phyloP scores from a whole-genome alignment of 64 coral and sea anemone species.

The Dendronephthya gigantea region DNA sequence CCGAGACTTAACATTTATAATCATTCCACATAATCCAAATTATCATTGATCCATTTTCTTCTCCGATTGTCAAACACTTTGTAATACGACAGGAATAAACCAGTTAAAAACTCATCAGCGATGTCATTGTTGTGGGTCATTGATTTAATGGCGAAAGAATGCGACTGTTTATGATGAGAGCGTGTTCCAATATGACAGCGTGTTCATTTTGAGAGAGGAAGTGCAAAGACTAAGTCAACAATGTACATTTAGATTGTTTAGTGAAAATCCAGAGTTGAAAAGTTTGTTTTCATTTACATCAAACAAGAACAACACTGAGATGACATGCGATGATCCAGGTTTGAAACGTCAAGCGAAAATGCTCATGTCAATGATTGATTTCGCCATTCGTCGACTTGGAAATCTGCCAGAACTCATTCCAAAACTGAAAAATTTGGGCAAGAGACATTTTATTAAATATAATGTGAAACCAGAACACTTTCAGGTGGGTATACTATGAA shows the following conservation, averaged over 20 bases:
- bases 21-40: no score
- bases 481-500: background rate
- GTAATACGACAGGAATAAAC: no score
- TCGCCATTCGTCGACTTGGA: background rate
- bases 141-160: no score
- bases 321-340: background rate
- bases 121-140: no score
- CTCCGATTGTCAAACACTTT: no score
- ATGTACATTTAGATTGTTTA: background rate
- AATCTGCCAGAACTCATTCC: background rate
- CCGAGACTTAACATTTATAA: no score
- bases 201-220: no score
- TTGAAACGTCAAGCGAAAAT: background rate
- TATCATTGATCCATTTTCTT: no score
- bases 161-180: no score
- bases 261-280: background rate
- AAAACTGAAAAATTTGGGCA: background rate
- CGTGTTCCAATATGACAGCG: no score
- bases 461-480: background rate
- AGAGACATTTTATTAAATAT: background rate
- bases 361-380: slow-evolving; percentile 12
- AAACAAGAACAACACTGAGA: background rate
- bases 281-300: slow-evolving; percentile 9
- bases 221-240: no score
- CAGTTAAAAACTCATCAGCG: no score